A percentile compares a stretch with the other conserved stretches of the same genome.
These are phyloP conservation scores for Solea solea DNA, from an alignment of 2,113 vertebrate genomes.

Conservation along the genomic window DNA sequence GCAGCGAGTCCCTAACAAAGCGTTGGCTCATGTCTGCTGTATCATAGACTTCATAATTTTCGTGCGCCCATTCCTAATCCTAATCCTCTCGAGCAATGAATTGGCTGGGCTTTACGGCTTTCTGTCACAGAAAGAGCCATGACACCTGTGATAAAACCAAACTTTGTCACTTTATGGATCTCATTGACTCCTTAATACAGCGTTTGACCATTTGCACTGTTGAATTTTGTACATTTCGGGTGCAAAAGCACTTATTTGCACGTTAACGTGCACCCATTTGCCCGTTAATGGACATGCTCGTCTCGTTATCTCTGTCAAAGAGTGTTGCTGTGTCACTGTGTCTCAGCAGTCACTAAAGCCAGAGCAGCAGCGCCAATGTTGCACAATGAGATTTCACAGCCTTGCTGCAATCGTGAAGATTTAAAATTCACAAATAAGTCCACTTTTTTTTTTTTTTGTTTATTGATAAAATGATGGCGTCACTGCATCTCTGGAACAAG, in stretches of 20 bases:
- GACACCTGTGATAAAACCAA: conserved; percentile 6
- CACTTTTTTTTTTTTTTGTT: too few species aligned
- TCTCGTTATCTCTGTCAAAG: neutral
- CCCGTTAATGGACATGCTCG: too few species aligned
- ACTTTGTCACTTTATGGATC: neutral
- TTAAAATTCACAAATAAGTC: neutral
- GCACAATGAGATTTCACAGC: neutral
- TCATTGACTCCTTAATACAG: neutral
- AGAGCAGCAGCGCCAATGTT: too few species aligned
- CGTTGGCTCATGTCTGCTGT: conserved; percentile 64
- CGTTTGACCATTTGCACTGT: neutral
- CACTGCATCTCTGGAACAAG: neutral
- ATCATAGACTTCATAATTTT: conserved; percentile 71
- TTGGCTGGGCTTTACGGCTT: conserved; percentile 46
- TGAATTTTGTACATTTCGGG: too few species aligned
- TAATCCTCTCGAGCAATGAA: conserved; percentile 68
- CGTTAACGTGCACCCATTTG: too few species aligned
- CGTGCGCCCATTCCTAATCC: conserved; percentile 29
- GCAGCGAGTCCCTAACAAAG: conserved; percentile 75
- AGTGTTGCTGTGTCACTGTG: conserved; percentile 12
- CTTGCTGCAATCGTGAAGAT: neutral
- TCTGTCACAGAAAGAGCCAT: conserved; percentile 19
- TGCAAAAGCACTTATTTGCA: too few species aligned
- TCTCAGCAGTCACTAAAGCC: neutral
- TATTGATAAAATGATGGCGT: conserved; percentile 6